Evolutionary conservation across 2,113 vertebrate species (phyloP).

Genomic region (Crotophaga sulcirostris): DNA sequence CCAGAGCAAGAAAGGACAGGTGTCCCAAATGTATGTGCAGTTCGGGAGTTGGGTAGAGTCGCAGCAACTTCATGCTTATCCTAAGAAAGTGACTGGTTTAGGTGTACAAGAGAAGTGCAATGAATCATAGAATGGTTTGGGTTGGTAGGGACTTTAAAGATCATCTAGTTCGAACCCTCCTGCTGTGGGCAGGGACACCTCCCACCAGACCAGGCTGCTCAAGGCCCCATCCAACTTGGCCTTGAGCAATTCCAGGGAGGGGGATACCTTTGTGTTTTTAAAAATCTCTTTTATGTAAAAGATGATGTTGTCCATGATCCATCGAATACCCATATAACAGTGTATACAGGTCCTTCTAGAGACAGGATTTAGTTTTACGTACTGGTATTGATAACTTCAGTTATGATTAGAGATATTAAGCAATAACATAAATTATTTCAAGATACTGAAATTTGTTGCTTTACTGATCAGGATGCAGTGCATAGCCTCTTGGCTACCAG

Average conservation of each 20-base stretch:
- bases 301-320: background rate
- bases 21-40: background rate
- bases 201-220: too few relatives aligned
- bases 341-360: background rate
- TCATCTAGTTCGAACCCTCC: too few relatives aligned
- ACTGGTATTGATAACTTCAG: background rate
- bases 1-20: background rate
- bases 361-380: background rate
- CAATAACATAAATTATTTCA: background rate
- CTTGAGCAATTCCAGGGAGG: too few relatives aligned
- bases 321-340: background rate
- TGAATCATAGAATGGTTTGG: too few relatives aligned
- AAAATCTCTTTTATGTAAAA: background rate
- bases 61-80: background rate
- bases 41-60: background rate
- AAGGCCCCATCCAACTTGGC: too few relatives aligned
- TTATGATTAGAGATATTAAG: background rate
- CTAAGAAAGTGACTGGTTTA: background rate
- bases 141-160: too few relatives aligned
- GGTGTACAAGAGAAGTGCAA: background rate
- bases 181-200: too few relatives aligned
- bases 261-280: background rate
- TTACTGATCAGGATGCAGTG: background rate
- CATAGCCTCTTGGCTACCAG: background rate
- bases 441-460: background rate